phyloP scores from a whole-genome alignment of 2,888 invertebrate genomes.

The Exocentrus adspersus region DNA sequence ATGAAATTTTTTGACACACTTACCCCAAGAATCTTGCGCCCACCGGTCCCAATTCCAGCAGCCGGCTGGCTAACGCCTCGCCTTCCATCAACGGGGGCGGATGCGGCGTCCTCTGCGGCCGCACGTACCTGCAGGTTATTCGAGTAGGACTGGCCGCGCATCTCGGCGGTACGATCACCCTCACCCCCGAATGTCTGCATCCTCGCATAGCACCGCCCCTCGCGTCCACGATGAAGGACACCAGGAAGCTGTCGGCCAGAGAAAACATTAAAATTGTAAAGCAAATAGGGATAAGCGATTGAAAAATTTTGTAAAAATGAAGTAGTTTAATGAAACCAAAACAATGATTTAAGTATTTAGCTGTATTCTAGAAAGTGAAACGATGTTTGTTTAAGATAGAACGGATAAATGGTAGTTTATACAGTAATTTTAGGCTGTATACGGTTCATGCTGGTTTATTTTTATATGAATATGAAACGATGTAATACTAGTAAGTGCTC shows the following conservation, averaged over 20 bases:
- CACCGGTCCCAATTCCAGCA: constrained; percentile 95
- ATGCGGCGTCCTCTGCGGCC: constrained; percentile 76
- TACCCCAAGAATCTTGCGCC: constrained; percentile 97
- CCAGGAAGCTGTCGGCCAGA: constrained; percentile 86
- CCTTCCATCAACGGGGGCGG: constrained; percentile 98
- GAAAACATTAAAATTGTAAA: constrained; percentile 1
- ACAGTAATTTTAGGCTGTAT: too few species aligned
- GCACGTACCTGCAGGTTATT: constrained; percentile 93
- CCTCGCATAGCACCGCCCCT: constrained; percentile 99
- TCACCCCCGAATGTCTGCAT: constrained; percentile 96
- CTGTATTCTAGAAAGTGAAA: too few species aligned
- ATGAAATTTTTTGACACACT: constrained; percentile 34
- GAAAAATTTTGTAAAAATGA: too few species aligned
- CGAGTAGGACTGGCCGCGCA: constrained; percentile 95
- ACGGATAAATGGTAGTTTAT: too few species aligned
- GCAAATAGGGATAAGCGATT: too few species aligned
- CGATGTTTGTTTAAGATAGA: too few species aligned
- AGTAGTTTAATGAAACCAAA: too few species aligned
- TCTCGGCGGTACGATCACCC: constrained; percentile 95
- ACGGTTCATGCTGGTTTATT: too few species aligned
- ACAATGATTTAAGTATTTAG: too few species aligned
- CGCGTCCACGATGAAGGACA: constrained; percentile 99
- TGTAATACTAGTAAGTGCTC: too few species aligned
- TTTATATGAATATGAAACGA: too few species aligned
- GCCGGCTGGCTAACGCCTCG: constrained; percentile 93